A percentile compares a stretch with the other conserved stretches of the same genome.
Conservation (phyloP, 2,113 vertebrate genomes). For the Varanus komodoensis region DNA sequence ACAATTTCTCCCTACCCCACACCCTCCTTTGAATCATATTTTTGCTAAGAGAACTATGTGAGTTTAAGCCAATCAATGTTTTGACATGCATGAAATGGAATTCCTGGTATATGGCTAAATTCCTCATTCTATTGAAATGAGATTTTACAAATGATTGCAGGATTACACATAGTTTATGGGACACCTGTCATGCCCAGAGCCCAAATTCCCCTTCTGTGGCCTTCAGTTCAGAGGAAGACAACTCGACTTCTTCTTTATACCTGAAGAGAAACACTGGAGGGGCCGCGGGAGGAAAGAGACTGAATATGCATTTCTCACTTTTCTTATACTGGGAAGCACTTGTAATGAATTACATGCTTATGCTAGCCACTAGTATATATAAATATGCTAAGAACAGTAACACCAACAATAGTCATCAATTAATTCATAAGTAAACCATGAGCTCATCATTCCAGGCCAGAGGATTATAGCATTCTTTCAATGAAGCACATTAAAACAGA, state of each 20-base stretch:
- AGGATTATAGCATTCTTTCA: not conserved
- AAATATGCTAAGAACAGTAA: not conserved
- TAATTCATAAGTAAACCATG: not conserved
- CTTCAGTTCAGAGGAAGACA: not conserved
- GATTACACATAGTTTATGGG: too few species aligned
- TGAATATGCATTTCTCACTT: not conserved
- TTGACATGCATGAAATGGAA: not conserved
- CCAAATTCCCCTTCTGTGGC: not conserved
- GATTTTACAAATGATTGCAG: slow-evolving; percentile 2
- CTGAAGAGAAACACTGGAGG: not conserved
- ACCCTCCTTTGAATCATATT: not conserved
- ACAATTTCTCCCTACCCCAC: not conserved
- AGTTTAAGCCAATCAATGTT: not conserved
- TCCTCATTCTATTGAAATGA: not conserved
- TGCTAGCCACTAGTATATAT: not conserved
- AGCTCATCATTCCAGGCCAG: not conserved
- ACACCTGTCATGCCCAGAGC: not conserved
- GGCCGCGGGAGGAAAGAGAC: too few species aligned
- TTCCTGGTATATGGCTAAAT: not conserved
- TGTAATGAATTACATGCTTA: not conserved
- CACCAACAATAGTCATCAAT: not conserved
- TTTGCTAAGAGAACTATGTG: not conserved
- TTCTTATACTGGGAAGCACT: not conserved
- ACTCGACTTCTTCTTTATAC: not conserved
- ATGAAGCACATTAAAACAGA: not conserved